Percentiles rank a stretch among this genome's conserved stretches.
Conservation (phyloP, 1,140 invertebrate species). For the Anoplolepis gracilipes region DNA sequence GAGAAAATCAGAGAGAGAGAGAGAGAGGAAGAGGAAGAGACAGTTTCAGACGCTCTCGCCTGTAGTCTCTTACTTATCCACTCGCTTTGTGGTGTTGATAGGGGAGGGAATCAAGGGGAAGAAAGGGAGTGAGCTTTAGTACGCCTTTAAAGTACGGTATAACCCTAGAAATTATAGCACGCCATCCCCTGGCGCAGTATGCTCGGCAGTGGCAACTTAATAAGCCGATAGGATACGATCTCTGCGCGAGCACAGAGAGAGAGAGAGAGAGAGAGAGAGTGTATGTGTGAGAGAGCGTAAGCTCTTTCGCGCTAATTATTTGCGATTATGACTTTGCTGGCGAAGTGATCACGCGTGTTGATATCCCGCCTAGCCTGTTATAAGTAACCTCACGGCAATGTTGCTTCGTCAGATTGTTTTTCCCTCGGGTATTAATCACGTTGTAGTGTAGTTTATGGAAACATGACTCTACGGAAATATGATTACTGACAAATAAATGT, state of each 20-base stretch:
- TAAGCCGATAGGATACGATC: conserved; percentile 75
- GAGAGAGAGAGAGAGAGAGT: not conserved
- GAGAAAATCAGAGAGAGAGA: not conserved
- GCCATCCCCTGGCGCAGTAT: conserved; percentile 27
- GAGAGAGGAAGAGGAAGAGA: not conserved
- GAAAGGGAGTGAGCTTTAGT: conserved; percentile 39
- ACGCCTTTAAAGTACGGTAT: conserved; percentile 51
- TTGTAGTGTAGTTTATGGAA: conserved; percentile 21
- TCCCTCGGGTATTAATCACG: conserved; percentile 16
- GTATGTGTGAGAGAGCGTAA: not conserved
- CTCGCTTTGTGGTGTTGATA: conserved; percentile 17
- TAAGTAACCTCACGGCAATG: conserved; percentile 11
- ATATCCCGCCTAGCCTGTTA: conserved; percentile 21
- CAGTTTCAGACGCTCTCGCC: not conserved
- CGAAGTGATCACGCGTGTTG: conserved; percentile 40
- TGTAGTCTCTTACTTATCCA: conserved; percentile 67
- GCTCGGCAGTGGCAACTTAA: conserved; percentile 71
- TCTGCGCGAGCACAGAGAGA: conserved; percentile 19
- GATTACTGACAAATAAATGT: not conserved
- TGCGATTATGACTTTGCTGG: conserved; percentile 44
- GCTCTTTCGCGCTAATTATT: conserved; percentile 58
- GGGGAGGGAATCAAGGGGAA: not conserved
- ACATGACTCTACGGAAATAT: not conserved
- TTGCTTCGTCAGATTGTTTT: conserved; percentile 32
- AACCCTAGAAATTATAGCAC: conserved; percentile 66